Base-by-base conservation (phyloP, 2,113 vertebrate species). In the Syngnathus typhle region DNA sequence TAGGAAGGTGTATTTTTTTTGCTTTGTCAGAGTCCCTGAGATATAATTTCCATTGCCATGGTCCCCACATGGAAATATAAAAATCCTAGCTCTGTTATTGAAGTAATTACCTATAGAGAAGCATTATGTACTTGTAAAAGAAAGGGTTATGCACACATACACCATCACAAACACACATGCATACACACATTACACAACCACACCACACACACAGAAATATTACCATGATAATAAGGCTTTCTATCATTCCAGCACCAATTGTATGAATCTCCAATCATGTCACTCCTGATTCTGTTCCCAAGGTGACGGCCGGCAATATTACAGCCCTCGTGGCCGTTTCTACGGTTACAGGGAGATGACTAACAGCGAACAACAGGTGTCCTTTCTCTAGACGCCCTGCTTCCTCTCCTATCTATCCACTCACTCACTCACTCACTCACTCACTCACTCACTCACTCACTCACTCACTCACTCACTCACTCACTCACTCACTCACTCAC, bases 331-430 rank as follows among this genome's bases (percentile, higher is more conserved):
- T 41, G 68, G 77, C 52, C 13, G 71, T 87, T 86, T 82, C 79
- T 81, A 82, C n/a, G 65, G 77, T 81, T 78, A 86, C 81, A 56
- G 68, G 68, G 49, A 73, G 66, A 80, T 75, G 69, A 81, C 64
- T 70, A 80, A 81, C 61, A 70, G 23, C 27, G 27, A 32, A 41
- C 58, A 69, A 79, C 65, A 77, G 67, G 61, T 82, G 71, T 61
- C 46, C 51, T 69, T 72, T 73, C 27, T 32, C 27, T 32, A 32
- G 27, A 32, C 3, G 27, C 27, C 27, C 27, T 32, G 27, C 27
- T 32, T 32, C 27, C 27, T 32, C 27, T 32, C 27, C 27, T 32
- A 32, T 32, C 49, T n/a, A n/a, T n/a, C n/a, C n/a, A n/a, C 11
- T 56, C 51, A 7, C 18, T 65, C 23, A 61, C 5, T 62, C 18